Conservation (phyloP, 2,888 invertebrate species). For the Ophraella communa region DNA sequence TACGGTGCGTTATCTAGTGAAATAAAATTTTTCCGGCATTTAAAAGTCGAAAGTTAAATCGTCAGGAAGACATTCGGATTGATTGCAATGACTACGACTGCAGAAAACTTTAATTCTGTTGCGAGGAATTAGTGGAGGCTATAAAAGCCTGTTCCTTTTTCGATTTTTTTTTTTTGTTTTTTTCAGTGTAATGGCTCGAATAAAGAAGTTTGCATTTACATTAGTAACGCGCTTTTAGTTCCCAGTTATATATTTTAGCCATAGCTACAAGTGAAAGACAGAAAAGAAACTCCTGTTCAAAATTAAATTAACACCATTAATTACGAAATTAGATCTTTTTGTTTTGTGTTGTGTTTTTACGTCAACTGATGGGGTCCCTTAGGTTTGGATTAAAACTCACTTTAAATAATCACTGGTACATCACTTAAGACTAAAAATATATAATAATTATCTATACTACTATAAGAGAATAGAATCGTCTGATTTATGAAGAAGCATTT, state of each 20-base stretch:
- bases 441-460: too few species aligned
- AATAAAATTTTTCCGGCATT: constrained; percentile 36
- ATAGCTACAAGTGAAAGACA: background rate
- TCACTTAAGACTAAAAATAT: too few species aligned
- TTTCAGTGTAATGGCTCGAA: background rate
- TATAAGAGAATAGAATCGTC: too few species aligned
- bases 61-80: constrained; percentile 30
- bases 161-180: background rate
- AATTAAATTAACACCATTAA: too few species aligned
- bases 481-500: too few species aligned
- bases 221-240: background rate
- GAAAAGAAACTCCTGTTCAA: too few species aligned
- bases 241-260: background rate
- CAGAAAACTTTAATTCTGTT: constrained; percentile 14
- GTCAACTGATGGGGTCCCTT: too few species aligned
- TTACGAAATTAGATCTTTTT: too few species aligned
- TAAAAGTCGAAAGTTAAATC: constrained; percentile 34
- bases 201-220: background rate
- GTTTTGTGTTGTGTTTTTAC: too few species aligned
- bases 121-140: constrained; percentile 7
- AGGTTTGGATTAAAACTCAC: too few species aligned
- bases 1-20: constrained; percentile 35
- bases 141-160: background rate
- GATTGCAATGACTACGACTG: constrained; percentile 24
- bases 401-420: too few species aligned